Percentiles rank a stretch among this genome's conserved stretches.
These are phyloP conservation scores for Saguinus imperator DNA, from an alignment of 2,113 vertebrate genomes.

Conservation along the genomic window DNA sequence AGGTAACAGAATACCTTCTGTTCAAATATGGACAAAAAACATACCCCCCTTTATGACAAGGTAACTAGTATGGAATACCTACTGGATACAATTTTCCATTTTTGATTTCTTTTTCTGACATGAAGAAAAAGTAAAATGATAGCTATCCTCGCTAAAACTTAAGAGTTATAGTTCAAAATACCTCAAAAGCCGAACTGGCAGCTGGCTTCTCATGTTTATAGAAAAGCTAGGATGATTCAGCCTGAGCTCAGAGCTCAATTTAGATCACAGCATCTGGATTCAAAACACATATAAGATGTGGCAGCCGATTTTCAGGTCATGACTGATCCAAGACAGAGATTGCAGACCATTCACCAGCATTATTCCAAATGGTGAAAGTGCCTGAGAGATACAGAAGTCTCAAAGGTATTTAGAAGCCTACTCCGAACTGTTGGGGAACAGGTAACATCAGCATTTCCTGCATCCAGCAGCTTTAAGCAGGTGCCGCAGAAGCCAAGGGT, in stretches of 20 bases:
- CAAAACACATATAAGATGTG: conserved; percentile 2
- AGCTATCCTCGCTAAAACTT: not conserved
- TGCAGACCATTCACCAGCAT: not conserved
- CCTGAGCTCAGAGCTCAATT: conserved; percentile 67
- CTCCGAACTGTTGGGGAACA: conserved; percentile 28
- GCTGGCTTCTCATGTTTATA: conserved; percentile 50
- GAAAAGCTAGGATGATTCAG: conserved; percentile 60
- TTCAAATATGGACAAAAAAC: not conserved
- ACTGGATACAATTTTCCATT: not conserved
- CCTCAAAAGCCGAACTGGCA: conserved; percentile 72
- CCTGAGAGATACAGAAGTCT: not conserved
- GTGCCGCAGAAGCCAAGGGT: conserved; percentile 64
- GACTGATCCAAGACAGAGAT: not conserved
- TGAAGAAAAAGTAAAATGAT: conserved; percentile 20
- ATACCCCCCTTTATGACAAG: not conserved
- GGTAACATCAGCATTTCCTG: conserved; percentile 60
- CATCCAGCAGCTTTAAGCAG: conserved; percentile 58
- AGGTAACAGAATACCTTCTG: not conserved
- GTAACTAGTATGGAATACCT: not conserved
- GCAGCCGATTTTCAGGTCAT: conserved; percentile 28
- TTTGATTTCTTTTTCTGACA: not conserved
- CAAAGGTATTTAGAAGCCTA: not conserved
- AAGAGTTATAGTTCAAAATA: conserved; percentile 53
- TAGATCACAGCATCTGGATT: conserved; percentile 64
- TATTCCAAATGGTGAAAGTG: not conserved